phyloP scores from a whole-genome alignment of 2,888 invertebrate genomes.

The Gryllus longicercus region DNA sequence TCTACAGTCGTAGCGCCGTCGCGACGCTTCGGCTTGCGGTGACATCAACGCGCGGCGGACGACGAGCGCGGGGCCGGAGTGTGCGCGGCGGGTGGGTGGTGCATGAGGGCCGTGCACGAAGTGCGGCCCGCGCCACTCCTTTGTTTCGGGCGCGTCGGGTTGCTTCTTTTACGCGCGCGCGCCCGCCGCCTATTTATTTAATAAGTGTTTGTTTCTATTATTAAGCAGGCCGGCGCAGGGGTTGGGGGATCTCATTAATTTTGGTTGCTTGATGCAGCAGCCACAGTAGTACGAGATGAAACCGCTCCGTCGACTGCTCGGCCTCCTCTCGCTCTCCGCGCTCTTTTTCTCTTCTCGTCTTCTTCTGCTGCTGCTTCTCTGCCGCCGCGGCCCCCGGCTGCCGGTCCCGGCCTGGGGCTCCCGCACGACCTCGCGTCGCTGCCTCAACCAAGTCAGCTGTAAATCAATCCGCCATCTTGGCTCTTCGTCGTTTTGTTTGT shows the following conservation, averaged over 20 bases:
- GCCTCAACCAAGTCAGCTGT: constrained; percentile 17
- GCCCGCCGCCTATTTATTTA: not conserved
- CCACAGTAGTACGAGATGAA: not conserved
- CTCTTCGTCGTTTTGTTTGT: constrained; percentile 3
- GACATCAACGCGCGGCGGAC: too few relatives aligned
- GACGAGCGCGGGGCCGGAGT: too few relatives aligned
- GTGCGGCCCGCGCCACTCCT: not conserved
- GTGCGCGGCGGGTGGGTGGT: too few relatives aligned
- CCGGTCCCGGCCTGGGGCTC: not conserved
- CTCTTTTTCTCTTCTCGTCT: not conserved
- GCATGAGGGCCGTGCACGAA: too few relatives aligned
- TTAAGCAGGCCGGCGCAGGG: not conserved
- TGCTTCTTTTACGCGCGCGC: not conserved
- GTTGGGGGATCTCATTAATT: constrained; percentile 9
- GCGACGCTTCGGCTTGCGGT: too few relatives aligned
- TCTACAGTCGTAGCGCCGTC: too few relatives aligned
- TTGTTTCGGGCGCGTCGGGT: not conserved
- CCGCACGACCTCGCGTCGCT: not conserved
- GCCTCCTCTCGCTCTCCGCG: not conserved
- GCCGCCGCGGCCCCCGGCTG: too few relatives aligned
- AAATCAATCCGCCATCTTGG: constrained; percentile 17
- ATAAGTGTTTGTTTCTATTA: constrained; percentile 17
- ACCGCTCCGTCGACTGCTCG: not conserved
- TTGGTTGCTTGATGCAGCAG: not conserved
- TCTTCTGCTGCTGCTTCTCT: too few relatives aligned